Conservation (phyloP, 2,113 vertebrate species). For the Anser brachyrhynchus region DNA sequence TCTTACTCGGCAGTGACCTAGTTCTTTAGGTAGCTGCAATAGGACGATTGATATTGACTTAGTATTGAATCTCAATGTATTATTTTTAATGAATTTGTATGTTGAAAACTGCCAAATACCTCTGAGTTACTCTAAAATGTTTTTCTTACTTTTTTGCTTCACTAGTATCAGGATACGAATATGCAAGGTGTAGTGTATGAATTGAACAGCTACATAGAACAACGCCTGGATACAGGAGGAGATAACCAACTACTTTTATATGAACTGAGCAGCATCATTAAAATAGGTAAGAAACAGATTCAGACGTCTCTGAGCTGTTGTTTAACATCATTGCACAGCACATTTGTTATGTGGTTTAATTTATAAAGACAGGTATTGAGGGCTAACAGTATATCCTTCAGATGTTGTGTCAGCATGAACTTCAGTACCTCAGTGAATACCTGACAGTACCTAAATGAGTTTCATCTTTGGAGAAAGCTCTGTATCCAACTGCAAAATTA, state of each 20-base stretch:
- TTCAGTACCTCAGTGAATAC: background rate
- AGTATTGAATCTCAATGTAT: background rate
- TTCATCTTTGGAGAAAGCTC: background rate
- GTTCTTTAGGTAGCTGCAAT: background rate
- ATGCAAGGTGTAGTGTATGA: constrained; percentile 98
- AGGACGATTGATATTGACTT: background rate
- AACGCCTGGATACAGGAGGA: constrained; percentile 91
- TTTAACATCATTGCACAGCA: background rate
- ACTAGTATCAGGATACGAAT: constrained; percentile 94
- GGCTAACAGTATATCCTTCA: background rate
- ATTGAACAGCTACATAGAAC: constrained; percentile 96
- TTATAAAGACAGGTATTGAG: background rate
- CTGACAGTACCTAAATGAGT: background rate
- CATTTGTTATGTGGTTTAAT: background rate
- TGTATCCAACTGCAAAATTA: background rate
- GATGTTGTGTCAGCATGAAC: background rate
- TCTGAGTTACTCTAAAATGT: background rate
- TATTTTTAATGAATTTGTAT: background rate
- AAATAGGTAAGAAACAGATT: constrained; percentile 83
- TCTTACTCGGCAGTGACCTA: background rate
- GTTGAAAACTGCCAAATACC: background rate
- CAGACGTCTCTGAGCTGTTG: background rate
- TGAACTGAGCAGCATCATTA: constrained; percentile 95
- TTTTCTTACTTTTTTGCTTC: constrained; percentile 67
- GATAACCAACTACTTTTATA: constrained; percentile 96